Evolutionary conservation across 2,888 invertebrate species (phyloP).

Genomic region (Noctua pronuba): DNA sequence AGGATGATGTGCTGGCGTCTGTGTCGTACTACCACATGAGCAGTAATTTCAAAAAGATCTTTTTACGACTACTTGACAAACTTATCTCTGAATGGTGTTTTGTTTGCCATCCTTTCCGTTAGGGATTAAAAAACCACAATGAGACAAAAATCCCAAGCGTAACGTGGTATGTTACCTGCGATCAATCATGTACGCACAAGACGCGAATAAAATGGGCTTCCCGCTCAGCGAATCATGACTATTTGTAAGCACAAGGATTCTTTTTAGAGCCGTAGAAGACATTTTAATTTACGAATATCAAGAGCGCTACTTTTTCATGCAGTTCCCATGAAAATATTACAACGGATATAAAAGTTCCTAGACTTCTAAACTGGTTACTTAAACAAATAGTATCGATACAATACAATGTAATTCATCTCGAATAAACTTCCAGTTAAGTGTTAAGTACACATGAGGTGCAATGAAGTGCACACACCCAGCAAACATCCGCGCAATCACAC

Average conservation of each 20-base stretch:
- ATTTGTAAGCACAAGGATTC: background rate
- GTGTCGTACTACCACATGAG: background rate
- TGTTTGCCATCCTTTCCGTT: background rate
- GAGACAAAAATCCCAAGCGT: background rate
- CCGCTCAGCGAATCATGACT: slow-evolving; percentile 21
- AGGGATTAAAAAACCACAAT: background rate
- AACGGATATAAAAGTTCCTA: slow-evolving; percentile 45
- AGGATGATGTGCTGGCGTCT: too few relatives aligned
- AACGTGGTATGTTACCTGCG: slow-evolving; percentile 29
- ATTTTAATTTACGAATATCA: background rate
- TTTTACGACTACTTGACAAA: background rate
- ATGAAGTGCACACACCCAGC: slow-evolving; percentile 75
- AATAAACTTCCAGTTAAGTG: slow-evolving; percentile 76
- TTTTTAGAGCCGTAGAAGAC: background rate
- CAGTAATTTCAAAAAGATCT: background rate
- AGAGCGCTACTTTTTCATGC: background rate
- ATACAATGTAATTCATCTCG: slow-evolving; percentile 79
- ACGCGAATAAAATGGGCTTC: slow-evolving; percentile 28
- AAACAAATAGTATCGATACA: slow-evolving; percentile 64
- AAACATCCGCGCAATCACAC: slow-evolving; percentile 86
- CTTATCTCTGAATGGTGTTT: background rate
- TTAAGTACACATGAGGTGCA: slow-evolving; percentile 71
- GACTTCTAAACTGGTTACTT: slow-evolving; percentile 51
- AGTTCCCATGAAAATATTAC: slow-evolving; percentile 11
- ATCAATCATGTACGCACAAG: slow-evolving; percentile 49